phyloP scores from a whole-genome alignment of 37 sponge, comb jelly and placozoan species.

The Mnemiopsis leidyi region DNA sequence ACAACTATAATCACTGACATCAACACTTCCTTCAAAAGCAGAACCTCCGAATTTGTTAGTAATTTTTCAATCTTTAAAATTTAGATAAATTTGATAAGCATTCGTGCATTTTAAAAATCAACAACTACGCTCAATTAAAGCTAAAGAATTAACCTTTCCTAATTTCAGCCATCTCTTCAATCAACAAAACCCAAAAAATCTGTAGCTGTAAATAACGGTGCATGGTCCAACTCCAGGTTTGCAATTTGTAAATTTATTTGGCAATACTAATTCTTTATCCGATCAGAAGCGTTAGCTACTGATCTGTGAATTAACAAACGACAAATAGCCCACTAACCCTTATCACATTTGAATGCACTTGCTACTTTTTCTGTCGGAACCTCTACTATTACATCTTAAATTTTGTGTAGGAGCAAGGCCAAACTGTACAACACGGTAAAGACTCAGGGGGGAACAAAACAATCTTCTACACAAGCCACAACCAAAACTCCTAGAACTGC shows the following conservation, averaged over 20 bases:
- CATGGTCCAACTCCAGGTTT: slow-evolving; percentile 18
- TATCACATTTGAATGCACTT: too few species aligned
- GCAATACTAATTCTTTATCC: too few species aligned
- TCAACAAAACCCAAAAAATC: slow-evolving; percentile 12
- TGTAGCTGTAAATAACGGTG: background rate
- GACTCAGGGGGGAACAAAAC: background rate
- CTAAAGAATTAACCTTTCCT: too few species aligned
- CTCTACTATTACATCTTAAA: background rate
- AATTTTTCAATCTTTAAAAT: background rate
- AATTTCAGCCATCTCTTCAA: slow-evolving; percentile 44
- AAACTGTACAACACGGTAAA: background rate
- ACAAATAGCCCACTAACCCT: too few species aligned
- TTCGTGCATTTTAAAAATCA: too few species aligned
- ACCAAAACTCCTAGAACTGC: background rate
- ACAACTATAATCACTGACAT: slow-evolving; percentile 43
- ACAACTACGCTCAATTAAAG: too few species aligned
- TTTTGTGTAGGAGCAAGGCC: background rate
- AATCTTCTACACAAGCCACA: background rate
- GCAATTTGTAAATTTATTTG: background rate
- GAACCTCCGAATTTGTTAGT: slow-evolving; percentile 52
- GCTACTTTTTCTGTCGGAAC: too few species aligned
- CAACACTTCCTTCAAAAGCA: slow-evolving; percentile 27
- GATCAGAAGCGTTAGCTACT: too few species aligned
- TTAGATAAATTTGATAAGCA: background rate
- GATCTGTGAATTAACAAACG: too few species aligned